Base-by-base conservation (phyloP, 1,140 invertebrate genomes). In the Hestina assimilis region DNA sequence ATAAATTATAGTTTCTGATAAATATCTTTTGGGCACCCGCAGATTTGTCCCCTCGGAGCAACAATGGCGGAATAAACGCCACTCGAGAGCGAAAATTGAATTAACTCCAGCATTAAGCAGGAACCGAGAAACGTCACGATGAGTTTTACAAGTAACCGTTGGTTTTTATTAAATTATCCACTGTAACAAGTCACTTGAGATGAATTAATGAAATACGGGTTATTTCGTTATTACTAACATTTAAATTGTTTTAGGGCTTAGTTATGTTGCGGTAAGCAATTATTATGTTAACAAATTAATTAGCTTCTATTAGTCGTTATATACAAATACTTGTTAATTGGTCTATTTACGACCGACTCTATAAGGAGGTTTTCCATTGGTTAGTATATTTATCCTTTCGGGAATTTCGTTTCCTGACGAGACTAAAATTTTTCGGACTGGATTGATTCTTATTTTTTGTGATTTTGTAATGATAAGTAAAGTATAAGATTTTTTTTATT, bases 1-100 rank as follows among this genome's bases (percentile, higher is more conserved):
- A 83, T 79, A 77, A 79, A 83, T 85, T 79, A 80, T 69, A 61
- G 55, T 64, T 53, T 33, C 56, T 69, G 83, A 83, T 79, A 81
- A 72, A 69, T 59, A 81, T 83, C 77, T 70, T 50, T 60, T 33
- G 53, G 58, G 63, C 68, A 66, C 75, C 80, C 77, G 74, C 77
- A 81, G 70, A 71, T 63, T 60, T 60, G 55, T 62, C 66, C 72
- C 73, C 66, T 55, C 60, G 68, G 40, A 67, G 59, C 50, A 45
- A 56, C 57, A 59, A 69, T 68, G 63, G 75, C 71, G 71, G 72
- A 75, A 68, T 70, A 63, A 72, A 69, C 70, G 63, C 55, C 46
- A 51, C 54, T 57, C 35, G 33, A 28, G 40, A 31, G 24, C 8
- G 45, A 71, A 66, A 77, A 82, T 77, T 72, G 59, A 78, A 76